Evolutionary conservation across 1,140 invertebrate species (phyloP).

Genomic region (Teleopsis dalmanni): DNA sequence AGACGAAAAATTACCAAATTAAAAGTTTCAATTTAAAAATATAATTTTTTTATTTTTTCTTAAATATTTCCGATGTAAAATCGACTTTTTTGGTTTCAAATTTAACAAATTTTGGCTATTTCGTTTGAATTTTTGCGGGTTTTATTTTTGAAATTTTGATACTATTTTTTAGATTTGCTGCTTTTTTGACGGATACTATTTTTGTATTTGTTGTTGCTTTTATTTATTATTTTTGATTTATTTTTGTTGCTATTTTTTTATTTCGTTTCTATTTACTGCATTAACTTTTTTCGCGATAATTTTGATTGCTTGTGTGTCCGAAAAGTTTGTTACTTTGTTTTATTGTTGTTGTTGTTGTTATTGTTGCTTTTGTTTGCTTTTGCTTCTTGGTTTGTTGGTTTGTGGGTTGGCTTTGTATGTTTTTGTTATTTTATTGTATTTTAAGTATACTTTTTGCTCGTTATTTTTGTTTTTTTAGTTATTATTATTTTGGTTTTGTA

Average conservation of each 20-base stretch:
- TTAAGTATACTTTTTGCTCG: conserved; percentile 17
- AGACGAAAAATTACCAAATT: conserved; percentile 12
- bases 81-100: conserved; percentile 10
- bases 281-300: neutral
- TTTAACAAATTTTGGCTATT: conserved; percentile 20
- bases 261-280: conserved; percentile 6
- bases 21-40: conserved; percentile 6
- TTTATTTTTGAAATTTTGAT: conserved; percentile 8
- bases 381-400: conserved; percentile 15
- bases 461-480: conserved; percentile 16
- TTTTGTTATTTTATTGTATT: conserved; percentile 1
- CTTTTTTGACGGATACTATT: conserved; percentile 8
- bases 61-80: conserved; percentile 4
- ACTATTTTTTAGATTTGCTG: conserved; percentile 3
- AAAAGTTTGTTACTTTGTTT: conserved; percentile 15
- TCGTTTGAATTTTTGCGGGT: conserved; percentile 7
- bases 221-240: neutral
- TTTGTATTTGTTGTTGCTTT: conserved; percentile 14
- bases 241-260: conserved; percentile 1
- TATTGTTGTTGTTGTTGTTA: conserved; percentile 14
- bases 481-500: conserved; percentile 9
- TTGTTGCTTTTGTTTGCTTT: conserved; percentile 7
- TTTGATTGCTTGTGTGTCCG: conserved; percentile 25
- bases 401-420: conserved; percentile 15
- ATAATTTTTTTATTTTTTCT: conserved; percentile 18